Percentiles rank a stretch among this genome's conserved stretches.
phyloP scores from a whole-genome alignment of 2,797 vertebrate species.

The Arremon brunneinucha region DNA sequence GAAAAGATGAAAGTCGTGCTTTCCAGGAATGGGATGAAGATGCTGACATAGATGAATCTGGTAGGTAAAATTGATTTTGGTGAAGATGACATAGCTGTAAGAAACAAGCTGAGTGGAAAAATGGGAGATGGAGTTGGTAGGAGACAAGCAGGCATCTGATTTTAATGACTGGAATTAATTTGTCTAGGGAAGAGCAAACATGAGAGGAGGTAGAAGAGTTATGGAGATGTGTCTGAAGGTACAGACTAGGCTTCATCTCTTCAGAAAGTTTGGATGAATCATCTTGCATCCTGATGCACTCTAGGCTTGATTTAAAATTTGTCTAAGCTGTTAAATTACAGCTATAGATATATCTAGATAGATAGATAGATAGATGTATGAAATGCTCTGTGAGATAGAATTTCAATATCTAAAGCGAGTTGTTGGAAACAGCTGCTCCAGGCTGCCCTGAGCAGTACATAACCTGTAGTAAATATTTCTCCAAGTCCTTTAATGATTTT shows the following conservation, averaged over 20 bases:
- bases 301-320: background rate
- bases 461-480: background rate
- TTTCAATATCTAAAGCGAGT: background rate
- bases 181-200: background rate
- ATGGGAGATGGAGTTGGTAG: too few species aligned
- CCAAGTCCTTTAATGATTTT: background rate
- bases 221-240: background rate
- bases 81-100: background rate
- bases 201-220: background rate
- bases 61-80: constrained; percentile 68
- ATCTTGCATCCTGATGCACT: background rate
- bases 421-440: background rate
- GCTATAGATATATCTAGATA: too few species aligned
- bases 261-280: background rate
- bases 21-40: constrained; percentile 97
- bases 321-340: background rate
- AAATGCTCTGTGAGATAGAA: background rate
- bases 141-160: background rate
- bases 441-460: background rate
- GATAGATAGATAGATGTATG: background rate
- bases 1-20: constrained; percentile 87
- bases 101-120: background rate
- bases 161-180: background rate
- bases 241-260: background rate
- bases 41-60: constrained; percentile 95